Conservation (phyloP, 2,888 invertebrate genomes). For the Cheilosia vernalis region DNA sequence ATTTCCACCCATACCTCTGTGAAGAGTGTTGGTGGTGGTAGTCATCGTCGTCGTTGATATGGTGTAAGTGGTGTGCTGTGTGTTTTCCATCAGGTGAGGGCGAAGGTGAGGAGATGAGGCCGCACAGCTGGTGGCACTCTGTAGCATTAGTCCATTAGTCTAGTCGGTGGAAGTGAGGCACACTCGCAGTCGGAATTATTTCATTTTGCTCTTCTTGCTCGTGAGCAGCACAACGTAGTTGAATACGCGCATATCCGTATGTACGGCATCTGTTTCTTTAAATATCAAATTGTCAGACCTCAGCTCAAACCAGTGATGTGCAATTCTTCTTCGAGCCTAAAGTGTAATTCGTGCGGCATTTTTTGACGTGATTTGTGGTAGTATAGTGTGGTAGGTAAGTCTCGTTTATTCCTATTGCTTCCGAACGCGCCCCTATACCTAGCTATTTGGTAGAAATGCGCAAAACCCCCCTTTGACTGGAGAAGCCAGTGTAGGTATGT, state of each 20-base stretch:
- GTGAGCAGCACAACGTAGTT: constrained; percentile 66
- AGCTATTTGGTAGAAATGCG: constrained; percentile 15
- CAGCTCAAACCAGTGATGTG: constrained; percentile 52
- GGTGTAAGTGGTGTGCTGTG: constrained; percentile 65
- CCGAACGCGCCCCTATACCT: constrained; percentile 8
- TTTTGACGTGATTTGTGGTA: constrained; percentile 20
- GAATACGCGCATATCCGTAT: constrained; percentile 53
- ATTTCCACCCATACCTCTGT: constrained; percentile 63
- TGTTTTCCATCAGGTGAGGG: constrained; percentile 67
- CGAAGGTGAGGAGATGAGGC: constrained; percentile 71
- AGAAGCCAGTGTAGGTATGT: constrained; percentile 46
- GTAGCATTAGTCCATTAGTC: constrained; percentile 70
- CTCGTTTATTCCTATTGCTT: constrained; percentile 40
- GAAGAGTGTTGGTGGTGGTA: constrained; percentile 56
- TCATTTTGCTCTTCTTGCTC: constrained; percentile 74
- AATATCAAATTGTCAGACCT: constrained; percentile 44
- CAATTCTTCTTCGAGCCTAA: constrained; percentile 35
- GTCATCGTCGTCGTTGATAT: constrained; percentile 14
- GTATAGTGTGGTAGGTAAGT: constrained; percentile 69
- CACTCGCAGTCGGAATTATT: constrained; percentile 59
- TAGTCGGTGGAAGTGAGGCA: constrained; percentile 74
- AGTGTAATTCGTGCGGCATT: constrained; percentile 52
- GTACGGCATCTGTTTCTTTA: constrained; percentile 23
- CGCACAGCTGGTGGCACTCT: constrained; percentile 73
- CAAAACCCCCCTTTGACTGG: constrained; percentile 49